A percentile compares a stretch with the other conserved stretches of the same genome.
Evolutionary conservation across 2,113 vertebrate genomes (phyloP).

Genomic region (Ondatra zibethicus): DNA sequence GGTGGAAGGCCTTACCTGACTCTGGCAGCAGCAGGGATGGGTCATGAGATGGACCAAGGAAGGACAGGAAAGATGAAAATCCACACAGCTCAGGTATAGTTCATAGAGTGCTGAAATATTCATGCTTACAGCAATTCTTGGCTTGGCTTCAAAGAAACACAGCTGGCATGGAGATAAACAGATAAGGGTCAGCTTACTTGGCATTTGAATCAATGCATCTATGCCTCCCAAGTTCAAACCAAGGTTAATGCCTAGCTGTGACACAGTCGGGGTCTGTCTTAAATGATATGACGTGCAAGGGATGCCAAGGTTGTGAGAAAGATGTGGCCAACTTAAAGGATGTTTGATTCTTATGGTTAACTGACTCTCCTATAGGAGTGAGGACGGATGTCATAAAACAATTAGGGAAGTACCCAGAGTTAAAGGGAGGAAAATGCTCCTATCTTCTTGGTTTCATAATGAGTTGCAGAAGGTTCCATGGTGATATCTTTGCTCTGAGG

Average conservation of each 20-base stretch:
- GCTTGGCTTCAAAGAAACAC: background rate
- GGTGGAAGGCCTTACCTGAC: background rate
- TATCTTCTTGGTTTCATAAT: background rate
- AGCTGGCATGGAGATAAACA: background rate
- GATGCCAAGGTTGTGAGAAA: background rate
- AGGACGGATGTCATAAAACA: background rate
- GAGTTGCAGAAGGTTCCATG: background rate
- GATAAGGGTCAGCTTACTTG: background rate
- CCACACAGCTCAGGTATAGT: fast-evolving
- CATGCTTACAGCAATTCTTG: background rate
- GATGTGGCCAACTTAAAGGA: background rate
- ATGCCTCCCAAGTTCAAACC: background rate
- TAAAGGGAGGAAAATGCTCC: background rate
- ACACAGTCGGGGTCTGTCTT: background rate
- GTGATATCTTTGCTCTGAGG: background rate
- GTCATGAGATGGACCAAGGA: background rate
- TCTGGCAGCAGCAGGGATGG: fast-evolving
- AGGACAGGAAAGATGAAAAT: no score
- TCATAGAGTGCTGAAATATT: background rate
- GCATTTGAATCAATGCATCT: background rate
- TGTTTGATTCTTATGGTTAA: background rate
- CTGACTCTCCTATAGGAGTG: background rate
- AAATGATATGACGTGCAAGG: background rate
- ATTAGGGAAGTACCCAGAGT: background rate
- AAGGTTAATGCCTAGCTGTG: background rate